Evolutionary conservation across 1,140 invertebrate genomes (phyloP).

Genomic region (Drosophila rufa): DNA sequence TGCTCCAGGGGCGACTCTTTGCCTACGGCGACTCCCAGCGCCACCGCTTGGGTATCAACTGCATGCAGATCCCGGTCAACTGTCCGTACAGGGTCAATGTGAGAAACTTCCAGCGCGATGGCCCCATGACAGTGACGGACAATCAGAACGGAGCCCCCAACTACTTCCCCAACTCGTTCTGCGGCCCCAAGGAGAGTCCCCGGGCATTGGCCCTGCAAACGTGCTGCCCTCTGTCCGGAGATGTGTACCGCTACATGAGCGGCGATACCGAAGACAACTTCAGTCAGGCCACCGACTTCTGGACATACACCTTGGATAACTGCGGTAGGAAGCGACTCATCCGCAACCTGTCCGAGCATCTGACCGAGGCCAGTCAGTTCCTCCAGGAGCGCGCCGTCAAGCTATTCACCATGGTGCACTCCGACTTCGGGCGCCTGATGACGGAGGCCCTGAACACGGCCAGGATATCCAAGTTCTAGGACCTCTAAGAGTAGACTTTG

Average conservation of each 20-base stretch:
- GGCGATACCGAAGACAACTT: constrained; percentile 95
- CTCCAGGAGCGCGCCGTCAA: constrained; percentile 93
- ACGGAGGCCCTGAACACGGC: constrained; percentile 87
- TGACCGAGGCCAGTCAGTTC: constrained; percentile 92
- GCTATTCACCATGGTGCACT: constrained; percentile 89
- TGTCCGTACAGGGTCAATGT: constrained; percentile 87
- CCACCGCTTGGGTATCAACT: constrained; percentile 95
- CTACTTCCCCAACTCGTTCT: constrained; percentile 96
- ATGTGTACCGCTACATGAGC: constrained; percentile 91
- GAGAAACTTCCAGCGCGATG: constrained; percentile 93
- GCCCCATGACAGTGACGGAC: constrained; percentile 87
- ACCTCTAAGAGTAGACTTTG: too few species aligned
- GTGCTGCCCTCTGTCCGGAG: constrained; percentile 86
- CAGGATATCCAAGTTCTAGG: constrained; percentile 86
- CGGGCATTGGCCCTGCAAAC: constrained; percentile 60
- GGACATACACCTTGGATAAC: constrained; percentile 91
- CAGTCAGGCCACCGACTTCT: constrained; percentile 93
- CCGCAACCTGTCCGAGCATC: constrained; percentile 91
- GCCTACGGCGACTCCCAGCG: constrained; percentile 95
- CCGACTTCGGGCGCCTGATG: constrained; percentile 89
- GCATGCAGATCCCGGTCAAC: constrained; percentile 95
- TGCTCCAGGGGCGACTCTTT: constrained; percentile 95
- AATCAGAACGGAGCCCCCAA: constrained; percentile 92
- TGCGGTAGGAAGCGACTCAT: constrained; percentile 90
- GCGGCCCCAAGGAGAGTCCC: constrained; percentile 87